Evolutionary conservation across 2,113 vertebrate species (phyloP).

Genomic region (Syngnathus floridae): DNA sequence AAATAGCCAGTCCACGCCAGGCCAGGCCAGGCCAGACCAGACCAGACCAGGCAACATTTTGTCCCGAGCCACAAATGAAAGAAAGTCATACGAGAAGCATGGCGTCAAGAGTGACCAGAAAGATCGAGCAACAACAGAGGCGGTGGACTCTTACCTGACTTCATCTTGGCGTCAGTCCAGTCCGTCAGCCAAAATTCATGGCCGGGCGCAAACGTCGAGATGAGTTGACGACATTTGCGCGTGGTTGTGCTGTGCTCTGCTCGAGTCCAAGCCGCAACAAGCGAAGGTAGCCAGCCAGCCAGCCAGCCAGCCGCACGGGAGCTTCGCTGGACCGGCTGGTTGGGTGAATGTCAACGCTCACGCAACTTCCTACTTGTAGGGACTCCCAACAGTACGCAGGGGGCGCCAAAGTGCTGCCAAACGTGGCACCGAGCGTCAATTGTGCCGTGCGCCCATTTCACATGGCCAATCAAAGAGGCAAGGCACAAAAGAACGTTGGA

Average conservation of each 20-base stretch:
- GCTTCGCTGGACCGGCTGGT: not conserved
- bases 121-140: too few species aligned
- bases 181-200: not conserved
- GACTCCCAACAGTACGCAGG: not conserved
- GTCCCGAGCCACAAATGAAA: too few species aligned
- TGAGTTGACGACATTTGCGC: not conserved
- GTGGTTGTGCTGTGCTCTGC: not conserved
- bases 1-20: too few species aligned
- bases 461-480: too few species aligned
- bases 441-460: too few species aligned
- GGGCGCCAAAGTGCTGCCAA: not conserved
- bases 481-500: too few species aligned
- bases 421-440: not conserved
- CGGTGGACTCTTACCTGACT: not conserved
- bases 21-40: too few species aligned
- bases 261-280: not conserved
- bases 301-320: not conserved
- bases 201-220: not conserved
- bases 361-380: not conserved
- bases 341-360: not conserved
- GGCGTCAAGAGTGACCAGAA: not conserved
- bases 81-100: too few species aligned
- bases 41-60: too few species aligned
- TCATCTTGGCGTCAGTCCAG: not conserved
- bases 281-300: too few species aligned